Evolutionary conservation across 1,140 invertebrate genomes (phyloP).

Genomic region (Lepidurus arcticus): DNA sequence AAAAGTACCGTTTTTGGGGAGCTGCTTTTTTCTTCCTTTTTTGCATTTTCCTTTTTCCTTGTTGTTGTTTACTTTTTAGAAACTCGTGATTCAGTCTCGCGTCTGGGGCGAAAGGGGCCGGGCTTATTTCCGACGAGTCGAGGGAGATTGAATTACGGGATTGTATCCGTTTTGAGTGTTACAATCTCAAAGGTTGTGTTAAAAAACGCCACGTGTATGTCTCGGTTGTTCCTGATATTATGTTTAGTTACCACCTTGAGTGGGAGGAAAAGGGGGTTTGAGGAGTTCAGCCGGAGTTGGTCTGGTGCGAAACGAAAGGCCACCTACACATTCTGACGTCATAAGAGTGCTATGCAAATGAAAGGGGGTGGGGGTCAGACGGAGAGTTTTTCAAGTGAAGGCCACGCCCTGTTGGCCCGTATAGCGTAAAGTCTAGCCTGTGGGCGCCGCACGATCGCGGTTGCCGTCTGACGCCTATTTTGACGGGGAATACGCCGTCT

Average conservation of each 20-base stretch:
- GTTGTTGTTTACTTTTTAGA: neutral
- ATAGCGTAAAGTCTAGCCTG: neutral
- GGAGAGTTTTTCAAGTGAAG: neutral
- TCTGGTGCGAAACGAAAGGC: neutral
- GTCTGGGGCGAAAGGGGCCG: too few relatives aligned
- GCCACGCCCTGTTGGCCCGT: constrained; percentile 16
- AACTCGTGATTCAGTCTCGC: too few relatives aligned
- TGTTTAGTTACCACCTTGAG: neutral
- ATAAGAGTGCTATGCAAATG: neutral
- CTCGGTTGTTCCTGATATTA: neutral
- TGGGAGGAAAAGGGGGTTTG: neutral
- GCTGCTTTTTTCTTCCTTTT: neutral
- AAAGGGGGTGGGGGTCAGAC: neutral
- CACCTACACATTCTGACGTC: neutral
- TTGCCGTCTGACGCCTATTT: neutral
- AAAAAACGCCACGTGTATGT: neutral
- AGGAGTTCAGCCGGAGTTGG: neutral
- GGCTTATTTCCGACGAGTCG: too few relatives aligned
- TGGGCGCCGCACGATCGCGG: constrained; percentile 11
- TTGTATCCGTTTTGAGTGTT: too few relatives aligned
- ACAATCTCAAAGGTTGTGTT: neutral
- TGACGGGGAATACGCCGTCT: constrained; percentile 8
- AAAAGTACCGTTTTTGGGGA: neutral
- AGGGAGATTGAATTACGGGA: too few relatives aligned
- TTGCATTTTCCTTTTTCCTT: neutral